A percentile compares a stretch with the other conserved stretches of the same genome.
These are phyloP conservation scores for Eumeta japonica DNA, from an alignment of 1,140 invertebrate genomes.

Conservation along the genomic window DNA sequence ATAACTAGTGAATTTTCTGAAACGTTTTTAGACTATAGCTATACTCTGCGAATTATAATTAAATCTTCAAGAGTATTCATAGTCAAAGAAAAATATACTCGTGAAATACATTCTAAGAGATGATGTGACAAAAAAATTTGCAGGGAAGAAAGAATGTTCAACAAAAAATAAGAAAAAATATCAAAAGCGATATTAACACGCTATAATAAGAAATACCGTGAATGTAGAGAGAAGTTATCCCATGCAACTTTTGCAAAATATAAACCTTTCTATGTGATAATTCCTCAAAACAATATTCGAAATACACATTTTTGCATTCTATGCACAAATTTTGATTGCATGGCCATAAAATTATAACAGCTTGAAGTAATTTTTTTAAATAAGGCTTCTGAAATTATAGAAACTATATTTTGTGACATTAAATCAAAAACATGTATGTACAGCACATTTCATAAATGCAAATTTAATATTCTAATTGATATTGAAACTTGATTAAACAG, in stretches of 20 bases:
- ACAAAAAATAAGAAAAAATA: conserved; percentile 13
- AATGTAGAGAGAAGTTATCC: conserved; percentile 7
- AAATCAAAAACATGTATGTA: conserved; percentile 12
- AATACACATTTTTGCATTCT: conserved; percentile 12
- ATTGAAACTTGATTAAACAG: conserved; percentile 2
- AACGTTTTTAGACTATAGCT: background rate
- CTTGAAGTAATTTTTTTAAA: conserved; percentile 6
- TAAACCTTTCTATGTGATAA: conserved; percentile 13
- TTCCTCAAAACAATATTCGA: conserved; percentile 9
- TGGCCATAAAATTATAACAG: conserved; percentile 6
- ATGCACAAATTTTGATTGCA: conserved; percentile 11
- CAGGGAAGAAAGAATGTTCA: conserved; percentile 14
- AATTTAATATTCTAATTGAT: too few relatives aligned
- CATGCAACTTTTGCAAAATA: conserved; percentile 10
- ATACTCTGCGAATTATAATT: conserved; percentile 6
- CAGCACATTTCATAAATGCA: conserved; percentile 5
- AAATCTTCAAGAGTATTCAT: background rate
- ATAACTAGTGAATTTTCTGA: too few relatives aligned
- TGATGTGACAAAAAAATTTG: conserved; percentile 11
- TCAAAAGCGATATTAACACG: conserved; percentile 9
- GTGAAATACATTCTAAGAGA: conserved; percentile 8
- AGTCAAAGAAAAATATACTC: conserved; percentile 1
- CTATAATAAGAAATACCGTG: conserved; percentile 11
- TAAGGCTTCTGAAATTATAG: conserved; percentile 5
- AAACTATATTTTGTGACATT: conserved; percentile 5